phyloP scores from a whole-genome alignment of 2,888 invertebrate genomes.

The Mallateleia sp. region DNA sequence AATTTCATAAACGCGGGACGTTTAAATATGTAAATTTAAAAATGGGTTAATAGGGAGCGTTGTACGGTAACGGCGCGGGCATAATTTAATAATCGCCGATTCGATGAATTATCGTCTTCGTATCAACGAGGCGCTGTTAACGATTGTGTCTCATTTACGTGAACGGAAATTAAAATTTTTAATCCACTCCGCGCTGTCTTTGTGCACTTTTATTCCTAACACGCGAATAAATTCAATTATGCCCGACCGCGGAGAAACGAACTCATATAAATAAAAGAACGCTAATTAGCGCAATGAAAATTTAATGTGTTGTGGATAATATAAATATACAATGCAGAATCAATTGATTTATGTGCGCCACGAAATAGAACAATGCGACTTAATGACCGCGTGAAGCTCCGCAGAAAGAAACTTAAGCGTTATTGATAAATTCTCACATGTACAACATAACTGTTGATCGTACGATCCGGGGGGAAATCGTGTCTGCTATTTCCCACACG shows the following conservation, averaged over 20 bases:
- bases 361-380: slow-evolving; percentile 59
- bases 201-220: slow-evolving; percentile 3
- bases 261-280: slow-evolving; percentile 27
- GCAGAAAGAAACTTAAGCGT: slow-evolving; percentile 36
- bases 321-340: slow-evolving; percentile 56
- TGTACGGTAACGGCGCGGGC: background rate
- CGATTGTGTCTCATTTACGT: background rate
- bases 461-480: slow-evolving; percentile 40
- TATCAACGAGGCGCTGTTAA: no score
- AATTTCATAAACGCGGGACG: slow-evolving; percentile 27
- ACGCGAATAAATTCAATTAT: slow-evolving; percentile 34
- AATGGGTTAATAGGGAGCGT: slow-evolving; percentile 33
- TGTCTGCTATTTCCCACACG: slow-evolving; percentile 47
- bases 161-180: slow-evolving; percentile 36
- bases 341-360: slow-evolving; percentile 57
- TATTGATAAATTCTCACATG: slow-evolving; percentile 70
- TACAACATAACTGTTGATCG: slow-evolving; percentile 1
- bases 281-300: slow-evolving; percentile 44
- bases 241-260: slow-evolving; percentile 6
- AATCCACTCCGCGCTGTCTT: background rate
- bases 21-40: slow-evolving; percentile 10
- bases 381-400: slow-evolving; percentile 52
- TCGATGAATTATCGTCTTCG: background rate
- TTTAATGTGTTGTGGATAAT: slow-evolving; percentile 41
- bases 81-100: background rate